Conservation (phyloP, 2,113 vertebrate genomes). For the Scomber colias region DNA sequence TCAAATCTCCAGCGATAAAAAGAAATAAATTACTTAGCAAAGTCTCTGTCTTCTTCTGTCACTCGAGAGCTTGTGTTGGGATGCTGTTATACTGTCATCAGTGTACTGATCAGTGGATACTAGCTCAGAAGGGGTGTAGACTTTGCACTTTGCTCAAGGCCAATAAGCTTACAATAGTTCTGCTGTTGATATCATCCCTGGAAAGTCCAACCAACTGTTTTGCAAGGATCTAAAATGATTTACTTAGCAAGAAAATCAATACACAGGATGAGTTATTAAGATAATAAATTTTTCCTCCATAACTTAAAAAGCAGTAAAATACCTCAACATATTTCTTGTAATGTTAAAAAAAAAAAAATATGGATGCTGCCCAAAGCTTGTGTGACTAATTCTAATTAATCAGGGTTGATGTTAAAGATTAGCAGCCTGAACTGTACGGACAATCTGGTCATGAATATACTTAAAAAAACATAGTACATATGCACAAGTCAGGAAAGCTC, state of each 20-base stretch:
- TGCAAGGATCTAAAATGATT: slow-evolving; percentile 19
- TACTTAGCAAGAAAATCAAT: slow-evolving; percentile 22
- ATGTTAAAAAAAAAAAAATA: too few relatives aligned
- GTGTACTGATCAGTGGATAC: slow-evolving; percentile 7
- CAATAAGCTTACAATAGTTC: slow-evolving; percentile 15
- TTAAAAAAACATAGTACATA: too few relatives aligned
- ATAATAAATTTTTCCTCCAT: too few relatives aligned
- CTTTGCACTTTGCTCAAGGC: slow-evolving; percentile 74
- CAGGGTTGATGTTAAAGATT: too few relatives aligned
- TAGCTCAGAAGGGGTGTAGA: slow-evolving; percentile 13
- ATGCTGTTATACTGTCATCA: slow-evolving; percentile 12
- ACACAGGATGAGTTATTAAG: neutral
- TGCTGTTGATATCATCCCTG: slow-evolving; percentile 28
- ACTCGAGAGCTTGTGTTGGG: neutral
- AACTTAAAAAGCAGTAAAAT: too few relatives aligned
- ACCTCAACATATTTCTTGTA: too few relatives aligned
- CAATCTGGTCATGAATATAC: too few relatives aligned
- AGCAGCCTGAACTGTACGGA: too few relatives aligned
- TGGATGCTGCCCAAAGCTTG: too few relatives aligned
- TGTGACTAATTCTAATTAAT: too few relatives aligned
- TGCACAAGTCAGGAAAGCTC: too few relatives aligned
- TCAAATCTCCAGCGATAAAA: slow-evolving; percentile 1
- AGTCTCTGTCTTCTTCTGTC: slow-evolving; percentile 6
- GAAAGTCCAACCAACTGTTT: slow-evolving; percentile 40
- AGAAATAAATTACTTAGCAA: slow-evolving; percentile 34